A percentile compares a stretch with the other conserved stretches of the same genome.
Evolutionary conservation across 2,113 vertebrate species (phyloP).

Genomic region (Tachuris rubrigastra): DNA sequence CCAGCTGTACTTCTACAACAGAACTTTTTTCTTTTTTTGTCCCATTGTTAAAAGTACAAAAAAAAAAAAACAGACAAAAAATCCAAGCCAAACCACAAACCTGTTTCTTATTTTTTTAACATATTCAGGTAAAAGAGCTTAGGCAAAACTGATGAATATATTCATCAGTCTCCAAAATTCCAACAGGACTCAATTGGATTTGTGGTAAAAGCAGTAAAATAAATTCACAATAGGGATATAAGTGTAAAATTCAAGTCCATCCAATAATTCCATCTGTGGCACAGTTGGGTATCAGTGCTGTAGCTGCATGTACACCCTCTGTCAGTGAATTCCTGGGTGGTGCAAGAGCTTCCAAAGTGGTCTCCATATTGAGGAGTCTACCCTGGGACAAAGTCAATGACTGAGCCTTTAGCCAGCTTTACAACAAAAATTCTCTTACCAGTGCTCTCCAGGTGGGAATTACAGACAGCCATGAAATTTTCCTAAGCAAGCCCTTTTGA

Average conservation of each 20-base stretch:
- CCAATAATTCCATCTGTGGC: accelerated
- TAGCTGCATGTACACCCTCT: neutral
- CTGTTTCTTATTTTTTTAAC: neutral
- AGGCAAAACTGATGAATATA: neutral
- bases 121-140: neutral
- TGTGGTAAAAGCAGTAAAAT: neutral
- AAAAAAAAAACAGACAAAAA: neutral
- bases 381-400: neutral
- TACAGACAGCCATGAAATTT: neutral
- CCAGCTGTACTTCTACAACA: neutral
- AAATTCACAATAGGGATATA: neutral
- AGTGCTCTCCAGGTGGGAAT: neutral
- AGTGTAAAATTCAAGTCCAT: neutral
- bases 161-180: neutral
- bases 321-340: neutral
- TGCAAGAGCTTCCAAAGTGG: neutral
- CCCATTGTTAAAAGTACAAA: neutral
- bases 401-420: neutral
- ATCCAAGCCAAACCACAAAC: neutral
- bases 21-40: neutral
- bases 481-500: neutral
- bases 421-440: neutral
- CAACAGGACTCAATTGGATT: neutral
- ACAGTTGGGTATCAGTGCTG: neutral
- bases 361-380: neutral